Base-by-base conservation (phyloP, 2,888 invertebrate genomes). In the Orchesella flavescens region DNA sequence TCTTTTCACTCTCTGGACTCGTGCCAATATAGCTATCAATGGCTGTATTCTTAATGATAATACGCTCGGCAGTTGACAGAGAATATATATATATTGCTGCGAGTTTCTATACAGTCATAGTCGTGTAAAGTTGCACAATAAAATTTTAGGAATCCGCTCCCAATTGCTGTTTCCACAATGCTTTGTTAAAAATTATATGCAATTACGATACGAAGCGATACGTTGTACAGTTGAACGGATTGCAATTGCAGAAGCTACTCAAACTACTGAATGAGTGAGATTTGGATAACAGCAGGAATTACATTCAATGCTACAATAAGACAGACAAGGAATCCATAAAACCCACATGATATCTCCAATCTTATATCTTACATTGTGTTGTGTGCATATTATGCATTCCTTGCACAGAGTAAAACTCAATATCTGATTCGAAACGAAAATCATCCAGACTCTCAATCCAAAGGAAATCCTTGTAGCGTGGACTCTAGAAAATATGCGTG, bases 291-390 rank as follows among this genome's bases (percentile, higher is more conserved):
- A 24, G 24, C 24, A 24, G 19, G 24, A 24, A 24, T 61, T 61
- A 61, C 61, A 34, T 34, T 4, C 34, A 34, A 34, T 34, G 34
- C 2, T 34, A 34, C 34, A 34, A 34, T 34, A 61, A 61, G 24
- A 34, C 34, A 34, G 34, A n/a, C 24, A 24, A 61, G 24, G 13
- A 69, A 69, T 49, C 53, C 69, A 69, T 69, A 69, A 69, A 69
- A 46, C 23, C 69, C 69, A 69, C 69, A 69, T 69, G 69, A 69
- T 49, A 69, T 49, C 69, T 65, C 24, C 24, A 1, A 53, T 53
- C 53, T n/a, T 53, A 10, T 53, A 53, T 53, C 53, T 53, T 24
- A 19, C 61, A 19, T 24, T 24, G 24, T 61, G 24, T 24, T 24
- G 1, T 57, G 21, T 61, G 23, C 9, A 61, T 24, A 24, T 61